Evolutionary conservation across 2,113 vertebrate genomes (phyloP).

Genomic region (Nyctibius bracteatus): DNA sequence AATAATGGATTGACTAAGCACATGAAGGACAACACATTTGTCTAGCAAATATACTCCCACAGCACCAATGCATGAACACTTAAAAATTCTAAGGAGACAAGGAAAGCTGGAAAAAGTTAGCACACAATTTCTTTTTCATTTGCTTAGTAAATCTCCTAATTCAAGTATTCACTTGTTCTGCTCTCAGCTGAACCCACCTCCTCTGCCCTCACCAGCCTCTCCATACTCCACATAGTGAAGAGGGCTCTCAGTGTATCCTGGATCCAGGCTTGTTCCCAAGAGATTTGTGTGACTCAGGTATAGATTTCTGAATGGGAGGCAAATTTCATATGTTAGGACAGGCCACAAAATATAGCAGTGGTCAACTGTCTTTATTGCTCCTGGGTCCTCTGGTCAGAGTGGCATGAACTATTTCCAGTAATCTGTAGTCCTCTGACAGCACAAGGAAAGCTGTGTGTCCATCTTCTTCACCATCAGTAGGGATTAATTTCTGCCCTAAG

Average conservation of each 20-base stretch:
- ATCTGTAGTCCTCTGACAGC: neutral
- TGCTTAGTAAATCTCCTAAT: neutral
- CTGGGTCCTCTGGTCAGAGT: neutral
- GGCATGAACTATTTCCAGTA: neutral
- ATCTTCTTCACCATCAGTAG: neutral
- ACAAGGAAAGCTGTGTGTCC: neutral
- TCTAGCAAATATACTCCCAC: neutral
- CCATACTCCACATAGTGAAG: conserved; percentile 31
- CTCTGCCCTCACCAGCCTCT: conserved; percentile 28
- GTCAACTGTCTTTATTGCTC: neutral
- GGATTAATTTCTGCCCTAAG: neutral
- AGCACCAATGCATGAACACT: neutral
- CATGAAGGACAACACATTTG: neutral
- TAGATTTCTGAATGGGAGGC: conserved; percentile 46
- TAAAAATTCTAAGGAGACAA: neutral
- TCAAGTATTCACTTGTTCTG: neutral
- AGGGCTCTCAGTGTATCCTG: conserved; percentile 16
- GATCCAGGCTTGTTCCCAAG: conserved; percentile 14
- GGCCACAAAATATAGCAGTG: conserved; percentile 9
- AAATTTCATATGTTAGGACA: conserved; percentile 49
- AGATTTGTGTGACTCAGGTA: conserved; percentile 39
- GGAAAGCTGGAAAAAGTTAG: neutral
- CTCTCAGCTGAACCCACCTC: conserved; percentile 29
- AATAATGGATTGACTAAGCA: neutral
- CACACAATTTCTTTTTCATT: neutral